Evolutionary conservation across 2,888 invertebrate species (phyloP).

Genomic region (Euphydryas editha): DNA sequence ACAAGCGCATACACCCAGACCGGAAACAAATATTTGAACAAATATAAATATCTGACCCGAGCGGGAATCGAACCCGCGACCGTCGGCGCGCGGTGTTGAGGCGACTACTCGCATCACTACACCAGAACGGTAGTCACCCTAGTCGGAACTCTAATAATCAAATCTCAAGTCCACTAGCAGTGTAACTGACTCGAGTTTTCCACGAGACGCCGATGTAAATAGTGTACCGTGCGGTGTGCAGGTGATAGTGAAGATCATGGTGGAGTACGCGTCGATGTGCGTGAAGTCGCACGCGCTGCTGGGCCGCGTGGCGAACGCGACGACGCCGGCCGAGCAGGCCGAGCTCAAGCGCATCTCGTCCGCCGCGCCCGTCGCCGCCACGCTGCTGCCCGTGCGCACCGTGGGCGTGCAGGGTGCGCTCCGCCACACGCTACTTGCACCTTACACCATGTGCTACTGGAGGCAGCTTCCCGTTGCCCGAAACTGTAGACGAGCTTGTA

Average conservation of each 20-base stretch:
- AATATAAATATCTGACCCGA: too few species aligned
- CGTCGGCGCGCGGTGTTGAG: too few species aligned
- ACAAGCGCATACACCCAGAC: too few species aligned
- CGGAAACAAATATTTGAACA: too few species aligned
- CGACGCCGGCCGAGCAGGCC: slow-evolving; percentile 88
- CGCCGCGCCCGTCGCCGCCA: slow-evolving; percentile 89
- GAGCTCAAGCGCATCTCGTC: slow-evolving; percentile 89
- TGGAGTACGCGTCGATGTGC: slow-evolving; percentile 95
- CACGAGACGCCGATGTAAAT: background rate
- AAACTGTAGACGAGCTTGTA: too few species aligned
- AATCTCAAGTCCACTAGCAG: background rate
- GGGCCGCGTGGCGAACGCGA: slow-evolving; percentile 92
- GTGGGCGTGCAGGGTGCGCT: slow-evolving; percentile 96
- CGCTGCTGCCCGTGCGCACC: slow-evolving; percentile 95
- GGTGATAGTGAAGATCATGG: slow-evolving; percentile 97
- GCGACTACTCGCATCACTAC: too few species aligned
- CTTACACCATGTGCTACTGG: too few species aligned
- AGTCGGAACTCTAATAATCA: too few species aligned
- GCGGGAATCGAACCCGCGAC: too few species aligned
- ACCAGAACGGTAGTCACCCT: too few species aligned
- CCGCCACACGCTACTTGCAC: too few species aligned
- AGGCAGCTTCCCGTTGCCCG: too few species aligned
- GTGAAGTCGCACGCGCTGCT: slow-evolving; percentile 96
- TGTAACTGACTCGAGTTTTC: background rate
- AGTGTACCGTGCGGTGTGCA: slow-evolving; percentile 47